Conservation (phyloP, 2,888 invertebrate genomes). For the Standfussiana lucernea region DNA sequence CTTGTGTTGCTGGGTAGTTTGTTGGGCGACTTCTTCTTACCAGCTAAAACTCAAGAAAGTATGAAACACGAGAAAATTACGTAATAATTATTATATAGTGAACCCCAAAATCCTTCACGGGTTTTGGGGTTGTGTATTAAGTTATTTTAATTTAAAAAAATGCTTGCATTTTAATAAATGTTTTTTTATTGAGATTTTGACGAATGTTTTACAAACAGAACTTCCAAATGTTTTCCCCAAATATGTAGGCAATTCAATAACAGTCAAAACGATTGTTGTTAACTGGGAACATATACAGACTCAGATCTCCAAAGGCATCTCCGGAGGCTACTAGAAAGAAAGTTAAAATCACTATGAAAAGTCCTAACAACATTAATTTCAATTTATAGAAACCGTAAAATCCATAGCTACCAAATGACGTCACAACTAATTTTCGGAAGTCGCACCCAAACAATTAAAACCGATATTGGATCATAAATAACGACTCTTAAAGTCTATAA, state of each 20-base stretch:
- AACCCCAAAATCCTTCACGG: too few species aligned
- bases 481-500: conserved; percentile 55
- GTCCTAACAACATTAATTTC: neutral
- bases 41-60: neutral
- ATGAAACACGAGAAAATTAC: neutral
- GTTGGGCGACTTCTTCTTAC: neutral
- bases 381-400: conserved; percentile 6
- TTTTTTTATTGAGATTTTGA: neutral
- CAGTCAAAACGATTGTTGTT: neutral
- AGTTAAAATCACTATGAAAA: neutral
- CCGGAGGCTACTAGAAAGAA: neutral
- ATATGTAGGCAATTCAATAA: neutral
- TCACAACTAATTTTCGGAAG: conserved; percentile 52
- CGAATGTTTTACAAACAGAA: neutral
- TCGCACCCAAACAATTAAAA: conserved; percentile 51
- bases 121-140: too few species aligned
- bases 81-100: too few species aligned
- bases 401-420: conserved; percentile 22
- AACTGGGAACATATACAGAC: too few species aligned
- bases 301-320: too few species aligned
- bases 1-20: neutral
- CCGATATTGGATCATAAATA: conserved; percentile 58
- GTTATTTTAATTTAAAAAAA: neutral
- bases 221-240: neutral
- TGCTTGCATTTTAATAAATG: neutral